Percentiles rank a stretch among this genome's conserved stretches.
Evolutionary conservation across 1,140 invertebrate species (phyloP).

Genomic region (Thaumetopoea pityocampa): DNA sequence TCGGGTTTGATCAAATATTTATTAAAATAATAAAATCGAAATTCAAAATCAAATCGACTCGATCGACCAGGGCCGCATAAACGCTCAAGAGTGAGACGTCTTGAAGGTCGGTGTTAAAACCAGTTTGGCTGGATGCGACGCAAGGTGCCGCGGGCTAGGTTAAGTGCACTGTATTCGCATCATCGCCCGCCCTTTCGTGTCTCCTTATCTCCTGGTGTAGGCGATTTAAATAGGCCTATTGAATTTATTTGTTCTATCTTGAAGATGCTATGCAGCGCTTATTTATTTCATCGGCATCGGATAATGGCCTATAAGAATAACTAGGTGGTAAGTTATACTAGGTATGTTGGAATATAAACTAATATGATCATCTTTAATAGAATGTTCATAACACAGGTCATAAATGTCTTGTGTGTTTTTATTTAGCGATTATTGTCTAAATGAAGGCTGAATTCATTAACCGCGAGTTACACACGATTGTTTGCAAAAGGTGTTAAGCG

Average conservation of each 20-base stretch:
- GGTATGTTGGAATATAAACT: too few relatives aligned
- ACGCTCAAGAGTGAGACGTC: constrained; percentile 42
- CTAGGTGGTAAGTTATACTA: too few relatives aligned
- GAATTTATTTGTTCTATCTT: constrained; percentile 54
- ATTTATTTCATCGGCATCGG: constrained; percentile 1
- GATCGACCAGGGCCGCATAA: constrained; percentile 55
- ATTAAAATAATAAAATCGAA: constrained; percentile 22
- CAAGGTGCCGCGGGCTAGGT: constrained; percentile 67
- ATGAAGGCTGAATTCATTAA: too few relatives aligned
- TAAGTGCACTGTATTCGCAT: constrained; percentile 70
- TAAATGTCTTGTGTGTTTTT: too few relatives aligned
- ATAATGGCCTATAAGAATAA: neutral
- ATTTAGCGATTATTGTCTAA: too few relatives aligned
- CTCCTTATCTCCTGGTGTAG: constrained; percentile 59
- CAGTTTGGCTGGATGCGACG: constrained; percentile 65
- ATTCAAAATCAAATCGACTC: constrained; percentile 54
- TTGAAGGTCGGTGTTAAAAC: constrained; percentile 63
- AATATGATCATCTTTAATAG: too few relatives aligned
- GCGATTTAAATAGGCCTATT: constrained; percentile 65
- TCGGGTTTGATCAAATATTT: constrained; percentile 16
- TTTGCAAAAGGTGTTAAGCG: too few relatives aligned
- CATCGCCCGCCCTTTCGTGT: constrained; percentile 69
- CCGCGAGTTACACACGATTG: too few relatives aligned
- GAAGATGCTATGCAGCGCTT: constrained; percentile 24
- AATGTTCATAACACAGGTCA: too few relatives aligned